Conservation (phyloP, 30 jellyfish, hydroid and myxozoan species). For the Hydra vulgaris region DNA sequence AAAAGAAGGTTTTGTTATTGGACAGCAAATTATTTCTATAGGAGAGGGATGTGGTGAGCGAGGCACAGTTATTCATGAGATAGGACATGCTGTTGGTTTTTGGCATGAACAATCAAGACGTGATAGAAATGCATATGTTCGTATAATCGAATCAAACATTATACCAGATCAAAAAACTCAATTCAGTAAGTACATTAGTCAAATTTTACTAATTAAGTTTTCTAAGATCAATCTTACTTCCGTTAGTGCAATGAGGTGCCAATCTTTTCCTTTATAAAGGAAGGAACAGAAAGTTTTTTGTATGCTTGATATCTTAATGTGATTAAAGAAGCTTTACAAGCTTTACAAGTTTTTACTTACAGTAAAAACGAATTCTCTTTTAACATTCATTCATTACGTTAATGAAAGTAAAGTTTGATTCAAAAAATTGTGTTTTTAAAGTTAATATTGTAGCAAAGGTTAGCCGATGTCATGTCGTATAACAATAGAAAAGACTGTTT, state of each 20-base stretch:
- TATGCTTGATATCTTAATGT: neutral
- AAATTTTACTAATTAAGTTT: neutral
- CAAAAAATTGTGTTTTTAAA: neutral
- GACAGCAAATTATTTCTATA: constrained; percentile 71
- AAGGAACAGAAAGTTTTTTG: neutral
- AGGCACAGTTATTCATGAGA: constrained; percentile 87
- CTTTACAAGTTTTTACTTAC: too few species aligned
- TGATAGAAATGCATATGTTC: constrained; percentile 67
- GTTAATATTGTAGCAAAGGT: neutral
- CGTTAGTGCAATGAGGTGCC: neutral
- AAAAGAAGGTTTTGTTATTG: constrained; percentile 4
- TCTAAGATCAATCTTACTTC: neutral
- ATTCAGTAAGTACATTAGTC: constrained; percentile 61
- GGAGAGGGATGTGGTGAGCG: constrained; percentile 57
- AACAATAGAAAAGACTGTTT: too few species aligned
- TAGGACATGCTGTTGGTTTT: constrained; percentile 96
- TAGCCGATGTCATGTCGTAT: too few species aligned
- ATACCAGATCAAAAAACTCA: constrained; percentile 35
- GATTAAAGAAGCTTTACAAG: neutral
- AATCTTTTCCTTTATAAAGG: neutral
- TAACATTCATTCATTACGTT: neutral
- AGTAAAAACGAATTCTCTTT: neutral
- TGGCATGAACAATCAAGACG: constrained; percentile 93
- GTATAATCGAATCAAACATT: constrained; percentile 50
- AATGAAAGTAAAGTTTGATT: neutral